These are phyloP conservation scores for Phataginus tetradactyla DNA, from an alignment of 2,797 vertebrate genomes.

Conservation along the genomic window DNA sequence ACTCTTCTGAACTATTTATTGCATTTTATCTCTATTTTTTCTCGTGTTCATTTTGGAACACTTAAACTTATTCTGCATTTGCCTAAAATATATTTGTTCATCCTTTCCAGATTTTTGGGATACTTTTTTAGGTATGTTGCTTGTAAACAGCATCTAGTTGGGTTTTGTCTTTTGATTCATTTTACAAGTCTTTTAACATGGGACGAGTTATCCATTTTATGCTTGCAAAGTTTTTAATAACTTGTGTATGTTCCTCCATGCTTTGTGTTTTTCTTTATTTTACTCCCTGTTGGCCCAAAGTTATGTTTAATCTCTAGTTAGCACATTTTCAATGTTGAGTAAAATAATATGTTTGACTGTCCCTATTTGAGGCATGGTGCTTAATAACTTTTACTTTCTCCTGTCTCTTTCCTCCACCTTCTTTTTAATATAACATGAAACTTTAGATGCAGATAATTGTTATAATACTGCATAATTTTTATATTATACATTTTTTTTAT, in stretches of 20 bases:
- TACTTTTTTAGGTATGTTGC: background rate
- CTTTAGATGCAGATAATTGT: background rate
- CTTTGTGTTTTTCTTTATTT: background rate
- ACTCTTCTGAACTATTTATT: background rate
- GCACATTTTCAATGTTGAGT: background rate
- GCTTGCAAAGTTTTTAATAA: background rate
- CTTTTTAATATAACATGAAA: background rate
- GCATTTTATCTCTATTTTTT: constrained; percentile 18
- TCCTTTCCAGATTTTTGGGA: background rate
- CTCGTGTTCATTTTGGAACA: background rate
- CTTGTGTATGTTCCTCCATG: background rate
- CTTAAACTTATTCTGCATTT: background rate
- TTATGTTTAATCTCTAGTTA: background rate
- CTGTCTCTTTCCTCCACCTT: background rate
- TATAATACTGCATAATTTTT: background rate
- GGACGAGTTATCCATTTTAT: background rate
- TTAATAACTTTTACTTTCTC: background rate
- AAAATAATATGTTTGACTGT: background rate
- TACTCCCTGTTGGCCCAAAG: background rate
- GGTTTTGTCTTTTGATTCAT: background rate
- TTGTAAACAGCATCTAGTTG: background rate
- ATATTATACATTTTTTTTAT: background rate
- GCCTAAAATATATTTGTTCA: background rate
- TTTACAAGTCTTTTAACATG: background rate
- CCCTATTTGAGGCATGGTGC: background rate